Conservation (phyloP, 1,140 invertebrate species). For the Zaprionus ornatus region DNA sequence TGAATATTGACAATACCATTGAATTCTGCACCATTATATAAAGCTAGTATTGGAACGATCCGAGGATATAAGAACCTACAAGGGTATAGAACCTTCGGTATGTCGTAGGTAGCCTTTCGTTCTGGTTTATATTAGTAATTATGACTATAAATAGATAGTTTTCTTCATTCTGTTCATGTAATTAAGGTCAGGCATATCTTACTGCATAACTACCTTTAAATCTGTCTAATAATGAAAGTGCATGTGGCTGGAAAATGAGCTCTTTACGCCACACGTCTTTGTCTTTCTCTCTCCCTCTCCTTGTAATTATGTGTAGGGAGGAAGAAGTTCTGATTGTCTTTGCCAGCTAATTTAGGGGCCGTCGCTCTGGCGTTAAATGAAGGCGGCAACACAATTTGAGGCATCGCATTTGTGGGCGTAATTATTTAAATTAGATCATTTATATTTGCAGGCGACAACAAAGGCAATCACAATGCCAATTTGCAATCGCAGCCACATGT, state of each 20-base stretch:
- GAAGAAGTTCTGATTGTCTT: slow-evolving; percentile 25
- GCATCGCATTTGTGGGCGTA: slow-evolving; percentile 67
- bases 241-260: background rate
- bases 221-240: background rate
- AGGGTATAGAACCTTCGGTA: too few species aligned
- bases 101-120: too few species aligned
- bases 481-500: slow-evolving; percentile 59
- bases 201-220: background rate
- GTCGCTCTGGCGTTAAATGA: slow-evolving; percentile 65
- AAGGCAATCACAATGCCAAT: slow-evolving; percentile 65
- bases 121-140: background rate
- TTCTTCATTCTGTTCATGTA: background rate
- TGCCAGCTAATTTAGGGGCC: slow-evolving; percentile 48
- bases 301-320: background rate
- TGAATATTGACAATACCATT: too few species aligned
- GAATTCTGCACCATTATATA: too few species aligned
- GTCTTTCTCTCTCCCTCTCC: background rate
- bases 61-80: too few species aligned
- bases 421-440: slow-evolving; percentile 79
- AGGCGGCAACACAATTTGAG: slow-evolving; percentile 51
- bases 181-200: background rate
- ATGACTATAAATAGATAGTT: too few species aligned
- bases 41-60: too few species aligned
- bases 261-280: background rate
- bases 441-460: slow-evolving; percentile 73